phyloP scores from a whole-genome alignment of 2,797 vertebrate species.

The Helarctos malayanus region DNA sequence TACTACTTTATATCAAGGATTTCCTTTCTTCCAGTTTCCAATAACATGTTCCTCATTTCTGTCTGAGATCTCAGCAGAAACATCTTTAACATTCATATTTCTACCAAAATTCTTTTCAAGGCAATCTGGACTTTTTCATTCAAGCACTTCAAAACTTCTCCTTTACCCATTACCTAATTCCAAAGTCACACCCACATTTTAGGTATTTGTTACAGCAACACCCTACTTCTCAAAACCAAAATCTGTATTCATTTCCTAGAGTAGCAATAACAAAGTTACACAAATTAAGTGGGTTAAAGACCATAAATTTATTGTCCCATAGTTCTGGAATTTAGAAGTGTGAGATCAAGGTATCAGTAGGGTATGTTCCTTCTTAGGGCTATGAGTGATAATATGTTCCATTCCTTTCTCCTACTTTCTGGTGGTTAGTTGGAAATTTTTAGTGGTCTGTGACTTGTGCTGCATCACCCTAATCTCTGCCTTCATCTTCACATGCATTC shows the following conservation, averaged over 20 bases:
- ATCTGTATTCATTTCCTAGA: conserved; percentile 5
- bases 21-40: neutral
- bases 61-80: neutral
- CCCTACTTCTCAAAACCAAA: neutral
- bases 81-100: neutral
- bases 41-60: neutral
- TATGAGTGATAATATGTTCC: neutral
- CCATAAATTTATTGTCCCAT: neutral
- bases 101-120: neutral
- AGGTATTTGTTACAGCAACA: neutral
- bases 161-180: neutral
- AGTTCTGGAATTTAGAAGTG: neutral
- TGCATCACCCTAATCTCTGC: neutral
- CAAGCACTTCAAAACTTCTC: neutral
- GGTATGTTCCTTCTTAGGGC: neutral
- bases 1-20: neutral
- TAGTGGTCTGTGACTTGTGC: neutral
- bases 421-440: neutral
- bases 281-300: neutral
- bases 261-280: neutral
- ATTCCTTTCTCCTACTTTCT: neutral
- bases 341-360: neutral
- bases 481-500: neutral
- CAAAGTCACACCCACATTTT: neutral
- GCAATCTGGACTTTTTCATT: neutral